Conservation (phyloP, 53 echinoderm and acorn worm genomes). For the Crossaster papposus region DNA sequence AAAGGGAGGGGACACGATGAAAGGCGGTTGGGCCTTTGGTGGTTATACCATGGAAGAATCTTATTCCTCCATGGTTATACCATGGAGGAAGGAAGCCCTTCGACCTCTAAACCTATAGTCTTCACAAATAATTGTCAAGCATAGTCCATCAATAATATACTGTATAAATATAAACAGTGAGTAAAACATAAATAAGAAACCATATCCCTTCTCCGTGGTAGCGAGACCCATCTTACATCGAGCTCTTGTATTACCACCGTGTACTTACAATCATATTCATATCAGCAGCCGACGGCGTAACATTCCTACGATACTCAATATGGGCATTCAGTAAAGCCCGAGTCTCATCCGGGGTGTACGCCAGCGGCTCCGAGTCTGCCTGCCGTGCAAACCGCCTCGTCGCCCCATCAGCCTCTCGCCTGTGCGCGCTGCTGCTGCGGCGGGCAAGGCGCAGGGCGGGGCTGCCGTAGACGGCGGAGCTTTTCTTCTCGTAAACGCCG, state of each 20-base stretch:
- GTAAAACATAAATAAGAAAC: too few relatives aligned
- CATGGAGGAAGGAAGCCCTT: too few relatives aligned
- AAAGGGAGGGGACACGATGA: too few relatives aligned
- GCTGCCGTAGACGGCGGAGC: slow-evolving; percentile 5
- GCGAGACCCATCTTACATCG: too few relatives aligned
- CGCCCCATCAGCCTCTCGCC: slow-evolving; percentile 7
- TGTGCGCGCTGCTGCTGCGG: slow-evolving; percentile 7
- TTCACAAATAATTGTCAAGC: too few relatives aligned
- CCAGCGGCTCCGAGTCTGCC: background rate
- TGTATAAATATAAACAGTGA: too few relatives aligned
- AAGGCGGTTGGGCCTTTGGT: too few relatives aligned
- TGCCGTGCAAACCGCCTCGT: slow-evolving; percentile 17
- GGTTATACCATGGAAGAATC: too few relatives aligned
- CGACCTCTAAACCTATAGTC: too few relatives aligned
- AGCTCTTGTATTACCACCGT: background rate
- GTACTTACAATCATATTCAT: slow-evolving; percentile 65
- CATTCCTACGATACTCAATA: slow-evolving; percentile 45
- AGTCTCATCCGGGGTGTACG: slow-evolving; percentile 22
- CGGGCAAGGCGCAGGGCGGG: background rate
- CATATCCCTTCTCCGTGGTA: too few relatives aligned
- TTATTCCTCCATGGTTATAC: too few relatives aligned
- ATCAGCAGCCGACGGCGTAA: slow-evolving; percentile 56
- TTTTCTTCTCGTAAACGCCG: slow-evolving; percentile 1
- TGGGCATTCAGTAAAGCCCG: slow-evolving; percentile 44
- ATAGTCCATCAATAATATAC: too few relatives aligned